Percentiles rank a stretch among this genome's conserved stretches.
phyloP scores from a whole-genome alignment of 2,113 vertebrate genomes.

The Myiozetetes cayanensis region DNA sequence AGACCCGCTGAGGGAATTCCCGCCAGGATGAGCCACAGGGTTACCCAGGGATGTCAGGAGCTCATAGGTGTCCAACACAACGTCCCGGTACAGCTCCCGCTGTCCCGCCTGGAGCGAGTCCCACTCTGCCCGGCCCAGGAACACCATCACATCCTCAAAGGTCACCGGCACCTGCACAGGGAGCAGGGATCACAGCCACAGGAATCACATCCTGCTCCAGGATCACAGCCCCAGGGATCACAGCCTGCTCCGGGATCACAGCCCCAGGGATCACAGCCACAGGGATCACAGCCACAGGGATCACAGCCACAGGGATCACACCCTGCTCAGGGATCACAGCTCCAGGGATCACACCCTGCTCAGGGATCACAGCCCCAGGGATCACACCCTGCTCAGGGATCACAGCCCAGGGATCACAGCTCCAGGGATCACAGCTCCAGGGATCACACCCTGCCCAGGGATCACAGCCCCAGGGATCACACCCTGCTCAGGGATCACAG shows the following conservation, averaged over 20 bases:
- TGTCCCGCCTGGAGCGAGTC: neutral
- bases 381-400: neutral
- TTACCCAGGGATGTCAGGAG: neutral
- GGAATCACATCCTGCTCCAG: neutral
- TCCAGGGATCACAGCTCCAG: neutral
- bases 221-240: no score
- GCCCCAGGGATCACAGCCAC: no score
- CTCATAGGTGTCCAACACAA: neutral
- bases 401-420: neutral
- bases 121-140: neutral
- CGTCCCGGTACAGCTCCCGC: neutral
- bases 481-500: neutral
- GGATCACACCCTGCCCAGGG: no score
- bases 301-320: neutral
- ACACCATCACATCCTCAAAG: neutral
- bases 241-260: no score
- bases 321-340: neutral
- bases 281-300: neutral
- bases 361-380: no score
- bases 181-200: neutral
- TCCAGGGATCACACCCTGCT: no score
- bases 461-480: no score
- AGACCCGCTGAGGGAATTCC: neutral
- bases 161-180: neutral
- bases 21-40: fast-evolving